Evolutionary conservation across 2,113 vertebrate genomes (phyloP).

Genomic region (Rhinolophus sinicus): DNA sequence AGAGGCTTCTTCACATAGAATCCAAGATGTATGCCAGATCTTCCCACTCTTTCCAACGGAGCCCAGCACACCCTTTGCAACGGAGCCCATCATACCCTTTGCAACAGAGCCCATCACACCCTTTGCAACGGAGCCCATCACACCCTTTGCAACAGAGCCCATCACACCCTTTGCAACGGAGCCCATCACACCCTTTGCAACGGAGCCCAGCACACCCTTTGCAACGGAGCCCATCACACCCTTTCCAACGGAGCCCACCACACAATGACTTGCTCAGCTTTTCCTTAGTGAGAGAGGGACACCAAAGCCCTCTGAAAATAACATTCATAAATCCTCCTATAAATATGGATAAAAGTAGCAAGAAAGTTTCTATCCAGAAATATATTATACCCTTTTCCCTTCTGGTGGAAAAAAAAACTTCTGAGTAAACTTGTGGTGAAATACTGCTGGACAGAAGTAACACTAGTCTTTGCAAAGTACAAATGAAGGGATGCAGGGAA

Average conservation of each 20-base stretch:
- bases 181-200: not conserved
- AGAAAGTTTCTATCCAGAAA: not conserved
- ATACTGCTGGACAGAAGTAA: not conserved
- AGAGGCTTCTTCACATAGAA: not conserved
- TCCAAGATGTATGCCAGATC: not conserved
- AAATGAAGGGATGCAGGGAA: not conserved
- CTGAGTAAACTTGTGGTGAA: not conserved
- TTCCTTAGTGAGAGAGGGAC: not conserved
- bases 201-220: too few relatives aligned
- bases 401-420: not conserved
- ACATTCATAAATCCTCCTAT: not conserved
- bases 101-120: too few relatives aligned
- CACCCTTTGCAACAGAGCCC: too few relatives aligned
- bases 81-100: too few relatives aligned
- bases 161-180: too few relatives aligned
- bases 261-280: not conserved
- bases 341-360: not conserved
- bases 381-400: not conserved
- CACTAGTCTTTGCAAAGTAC: not conserved
- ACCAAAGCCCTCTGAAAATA: not conserved
- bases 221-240: too few relatives aligned
- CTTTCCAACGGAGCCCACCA: not conserved
- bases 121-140: not conserved
- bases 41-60: not conserved
- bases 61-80: too few relatives aligned